Base-by-base conservation (phyloP, 1,140 invertebrate genomes). In the Drosophila quadrilineata region DNA sequence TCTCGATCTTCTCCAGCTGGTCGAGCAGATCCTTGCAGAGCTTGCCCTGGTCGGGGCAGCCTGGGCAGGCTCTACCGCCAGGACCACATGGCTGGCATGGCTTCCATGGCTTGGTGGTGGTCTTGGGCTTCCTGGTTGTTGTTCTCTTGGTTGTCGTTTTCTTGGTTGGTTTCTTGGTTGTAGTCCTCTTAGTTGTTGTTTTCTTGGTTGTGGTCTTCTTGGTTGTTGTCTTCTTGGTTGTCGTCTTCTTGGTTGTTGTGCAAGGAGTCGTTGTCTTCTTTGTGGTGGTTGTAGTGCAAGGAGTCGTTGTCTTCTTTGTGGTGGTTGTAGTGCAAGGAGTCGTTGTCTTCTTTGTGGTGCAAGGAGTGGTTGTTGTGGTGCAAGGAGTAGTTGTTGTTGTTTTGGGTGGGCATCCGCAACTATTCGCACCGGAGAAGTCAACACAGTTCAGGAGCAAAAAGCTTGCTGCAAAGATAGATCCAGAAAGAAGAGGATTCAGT, bases 81-180 rank as follows among this genome's bases (percentile, higher is more conserved):
- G 66, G 69, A 19, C 69, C 50, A 10, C 58, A 62, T 3, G 14
- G 6, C 2, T 8, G 2, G 28, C 48, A 71, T 9, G 26, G 41
- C 2, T 45, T 17, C 2, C 65, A 38, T 9, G 54, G 24, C 1
- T 49, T 31, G 14, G n/a, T 1, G 1, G n/a, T 22, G 9, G 45
- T 0, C 2, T 12, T 33, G 12, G 31, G 31, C 12, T 16, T 35
- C 5, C 33, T 3, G 3, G 16, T 21, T 6, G 36, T 17, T 40
- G 3, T 2, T 0, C 3, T 22, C 14, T 12, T 9, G 5, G 28
- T 35, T 9, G 26, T 19, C 9, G 29, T 12, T 24, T 0, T 24
- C 9, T 2, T 4, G 6, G 28, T 10, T 48, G 45, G 1, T 6
- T 1, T 31, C 19, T 1, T 4, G 0, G 45, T 48, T 29, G 17